Evolutionary conservation across 2,113 vertebrate genomes (phyloP).

Genomic region (Sciurus niger): DNA sequence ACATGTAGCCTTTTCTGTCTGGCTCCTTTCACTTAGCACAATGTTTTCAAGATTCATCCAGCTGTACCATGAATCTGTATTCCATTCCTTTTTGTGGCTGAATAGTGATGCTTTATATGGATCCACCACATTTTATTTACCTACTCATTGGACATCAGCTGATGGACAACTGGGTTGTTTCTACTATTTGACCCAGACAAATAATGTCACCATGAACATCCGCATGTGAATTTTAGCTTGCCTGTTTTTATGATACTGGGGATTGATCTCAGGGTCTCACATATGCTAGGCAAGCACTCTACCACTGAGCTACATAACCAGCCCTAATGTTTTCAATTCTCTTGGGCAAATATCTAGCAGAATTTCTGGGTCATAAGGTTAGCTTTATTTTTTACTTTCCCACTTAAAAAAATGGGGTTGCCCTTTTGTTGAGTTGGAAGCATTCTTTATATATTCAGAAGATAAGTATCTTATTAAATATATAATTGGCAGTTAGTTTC

Average conservation of each 20-base stretch:
- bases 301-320: too few relatives aligned
- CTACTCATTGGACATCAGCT: background rate
- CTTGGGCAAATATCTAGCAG: background rate
- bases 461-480: background rate
- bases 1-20: background rate
- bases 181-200: background rate
- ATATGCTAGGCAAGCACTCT: too few relatives aligned
- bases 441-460: slow-evolving; percentile 37
- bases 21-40: background rate
- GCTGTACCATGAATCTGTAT: background rate
- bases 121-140: slow-evolving; percentile 6
- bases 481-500: background rate
- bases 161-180: background rate
- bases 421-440: background rate
- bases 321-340: background rate
- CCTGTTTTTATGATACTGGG: too few relatives aligned
- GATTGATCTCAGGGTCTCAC: too few relatives aligned
- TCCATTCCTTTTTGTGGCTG: background rate
- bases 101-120: background rate
- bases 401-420: background rate
- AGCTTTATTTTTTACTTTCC: slow-evolving; percentile 45
- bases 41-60: background rate
- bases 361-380: slow-evolving; percentile 15
- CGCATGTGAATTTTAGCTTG: background rate
- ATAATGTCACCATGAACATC: background rate